phyloP scores from a whole-genome alignment of 2,797 vertebrate genomes.

The Chaetophractus vellerosus region DNA sequence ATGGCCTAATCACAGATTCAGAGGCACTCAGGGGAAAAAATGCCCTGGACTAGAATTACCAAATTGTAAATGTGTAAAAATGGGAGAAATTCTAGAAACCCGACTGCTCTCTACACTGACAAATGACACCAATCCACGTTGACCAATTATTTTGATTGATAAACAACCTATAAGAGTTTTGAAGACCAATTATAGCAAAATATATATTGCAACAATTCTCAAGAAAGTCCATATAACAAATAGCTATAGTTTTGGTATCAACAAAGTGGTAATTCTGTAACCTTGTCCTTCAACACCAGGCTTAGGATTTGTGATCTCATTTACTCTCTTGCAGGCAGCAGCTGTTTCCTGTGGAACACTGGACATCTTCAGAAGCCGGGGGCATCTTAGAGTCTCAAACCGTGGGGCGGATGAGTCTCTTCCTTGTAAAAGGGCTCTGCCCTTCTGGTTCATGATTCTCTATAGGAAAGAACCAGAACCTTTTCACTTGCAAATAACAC shows the following conservation, averaged over 20 bases:
- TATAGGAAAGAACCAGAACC: not conserved
- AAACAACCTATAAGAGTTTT: not conserved
- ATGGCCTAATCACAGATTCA: slow-evolving; percentile 70
- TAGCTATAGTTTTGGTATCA: not conserved
- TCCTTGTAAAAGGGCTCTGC: no score
- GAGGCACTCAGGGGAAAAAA: slow-evolving; percentile 70
- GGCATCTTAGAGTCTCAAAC: not conserved
- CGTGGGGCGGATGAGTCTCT: no score
- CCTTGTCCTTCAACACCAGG: not conserved
- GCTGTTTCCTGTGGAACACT: not conserved
- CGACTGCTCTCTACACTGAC: not conserved
- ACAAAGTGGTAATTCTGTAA: not conserved
- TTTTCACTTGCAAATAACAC: not conserved
- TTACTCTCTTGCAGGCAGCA: rapidly evolving
- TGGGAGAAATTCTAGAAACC: not conserved
- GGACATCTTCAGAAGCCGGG: no score
- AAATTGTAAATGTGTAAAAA: not conserved
- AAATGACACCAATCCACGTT: not conserved
- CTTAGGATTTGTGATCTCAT: rapidly evolving
- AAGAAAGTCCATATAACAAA: not conserved
- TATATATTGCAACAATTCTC: not conserved
- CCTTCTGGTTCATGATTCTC: not conserved
- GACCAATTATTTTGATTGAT: slow-evolving; percentile 24
- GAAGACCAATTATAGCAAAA: slow-evolving; percentile 6
- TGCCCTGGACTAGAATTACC: slow-evolving; percentile 1